Percentiles rank a stretch among this genome's conserved stretches.
Evolutionary conservation across 2,113 vertebrate genomes (phyloP).

Genomic region (Zosterops pallidus): DNA sequence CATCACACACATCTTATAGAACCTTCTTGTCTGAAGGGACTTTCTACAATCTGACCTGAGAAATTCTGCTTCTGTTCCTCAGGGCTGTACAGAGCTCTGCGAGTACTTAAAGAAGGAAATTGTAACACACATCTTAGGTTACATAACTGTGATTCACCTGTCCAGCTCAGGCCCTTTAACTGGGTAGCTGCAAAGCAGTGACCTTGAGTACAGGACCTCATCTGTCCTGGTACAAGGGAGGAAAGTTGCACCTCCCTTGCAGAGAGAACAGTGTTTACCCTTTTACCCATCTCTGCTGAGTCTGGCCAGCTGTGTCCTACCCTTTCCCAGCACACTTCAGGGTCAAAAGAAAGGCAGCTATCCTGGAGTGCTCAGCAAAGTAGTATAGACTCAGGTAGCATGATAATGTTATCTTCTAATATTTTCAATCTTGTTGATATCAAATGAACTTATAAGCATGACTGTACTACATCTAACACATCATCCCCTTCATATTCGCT

Average conservation of each 20-base stretch:
- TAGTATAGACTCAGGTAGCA: not conserved
- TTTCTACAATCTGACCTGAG: not conserved
- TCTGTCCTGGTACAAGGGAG: not conserved
- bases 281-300: not conserved
- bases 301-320: not conserved
- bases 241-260: not conserved
- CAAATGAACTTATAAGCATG: not conserved
- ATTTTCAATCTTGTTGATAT: not conserved
- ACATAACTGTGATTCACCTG: not conserved
- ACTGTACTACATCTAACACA: not conserved
- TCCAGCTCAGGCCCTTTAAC: not conserved
- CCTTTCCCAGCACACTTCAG: not conserved
- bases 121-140: not conserved
- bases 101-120: not conserved
- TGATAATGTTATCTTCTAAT: not conserved
- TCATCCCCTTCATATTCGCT: too few relatives aligned
- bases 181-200: not conserved
- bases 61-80: not conserved
- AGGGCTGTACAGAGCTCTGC: too few relatives aligned
- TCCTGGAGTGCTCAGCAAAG: not conserved
- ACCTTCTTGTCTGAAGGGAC: not conserved
- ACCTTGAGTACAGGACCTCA: rapidly evolving
- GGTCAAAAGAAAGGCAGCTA: not conserved
- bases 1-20: not conserved
- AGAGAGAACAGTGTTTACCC: rapidly evolving